These are phyloP conservation scores for Epinephelus fuscoguttatus DNA, from an alignment of 2,113 vertebrate genomes.

Conservation along the genomic window DNA sequence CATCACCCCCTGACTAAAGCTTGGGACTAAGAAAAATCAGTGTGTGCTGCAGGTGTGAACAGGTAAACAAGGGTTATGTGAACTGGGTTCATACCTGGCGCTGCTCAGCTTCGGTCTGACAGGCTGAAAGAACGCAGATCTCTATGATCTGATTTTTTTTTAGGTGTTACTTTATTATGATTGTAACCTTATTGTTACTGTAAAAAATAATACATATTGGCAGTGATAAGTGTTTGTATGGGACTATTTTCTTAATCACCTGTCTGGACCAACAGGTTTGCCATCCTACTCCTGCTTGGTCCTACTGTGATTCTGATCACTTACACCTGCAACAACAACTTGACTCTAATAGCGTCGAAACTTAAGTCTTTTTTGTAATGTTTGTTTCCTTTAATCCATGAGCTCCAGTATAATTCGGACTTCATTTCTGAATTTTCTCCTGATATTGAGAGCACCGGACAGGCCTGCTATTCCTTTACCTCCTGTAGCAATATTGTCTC, in stretches of 20 bases:
- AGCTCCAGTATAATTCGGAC: no score
- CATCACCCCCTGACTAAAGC: conserved; percentile 28
- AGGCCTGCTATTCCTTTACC: no score
- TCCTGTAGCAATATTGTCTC: not conserved
- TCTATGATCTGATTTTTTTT: not conserved
- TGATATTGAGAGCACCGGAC: no score
- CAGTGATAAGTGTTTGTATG: not conserved
- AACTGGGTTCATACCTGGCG: conserved; percentile 6
- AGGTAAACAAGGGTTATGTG: conserved; percentile 3
- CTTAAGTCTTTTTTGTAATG: no score
- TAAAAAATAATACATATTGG: not conserved
- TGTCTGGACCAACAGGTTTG: not conserved
- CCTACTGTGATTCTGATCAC: not conserved
- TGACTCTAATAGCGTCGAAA: no score
- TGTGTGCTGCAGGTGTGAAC: conserved; percentile 25
- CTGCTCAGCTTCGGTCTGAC: not conserved
- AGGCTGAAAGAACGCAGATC: not conserved
- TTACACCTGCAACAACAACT: not conserved
- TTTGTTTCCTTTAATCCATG: no score
- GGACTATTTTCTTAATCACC: not conserved
- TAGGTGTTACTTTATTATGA: not conserved
- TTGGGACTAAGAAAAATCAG: not conserved
- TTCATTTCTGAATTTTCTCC: no score
- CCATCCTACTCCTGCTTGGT: not conserved
- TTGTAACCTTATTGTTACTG: not conserved